Conservation (phyloP, 2,888 invertebrate genomes). For the Rhagophthalmus giganteus region DNA sequence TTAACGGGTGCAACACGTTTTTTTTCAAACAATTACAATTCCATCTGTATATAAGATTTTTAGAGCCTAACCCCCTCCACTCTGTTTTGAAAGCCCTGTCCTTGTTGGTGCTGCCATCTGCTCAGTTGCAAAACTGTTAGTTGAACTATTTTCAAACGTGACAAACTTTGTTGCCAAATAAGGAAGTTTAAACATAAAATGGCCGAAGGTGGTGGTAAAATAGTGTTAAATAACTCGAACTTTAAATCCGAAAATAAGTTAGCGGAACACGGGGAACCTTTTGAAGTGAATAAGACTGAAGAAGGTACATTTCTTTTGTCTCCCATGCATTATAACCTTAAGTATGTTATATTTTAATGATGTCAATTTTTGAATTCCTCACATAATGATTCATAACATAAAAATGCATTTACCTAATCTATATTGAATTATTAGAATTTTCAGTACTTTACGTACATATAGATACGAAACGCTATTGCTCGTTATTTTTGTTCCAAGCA, state of each 20-base stretch:
- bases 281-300: constrained; percentile 45
- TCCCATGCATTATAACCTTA: constrained; percentile 13
- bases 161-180: constrained; percentile 39
- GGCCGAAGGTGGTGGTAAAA: constrained; percentile 54
- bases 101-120: constrained; percentile 1
- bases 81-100: no score
- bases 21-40: no score
- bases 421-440: no score
- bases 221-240: constrained; percentile 51
- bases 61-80: not conserved
- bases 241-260: constrained; percentile 13
- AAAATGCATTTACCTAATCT: no score
- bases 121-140: constrained; percentile 7
- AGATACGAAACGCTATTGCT: no score
- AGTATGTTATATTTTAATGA: no score
- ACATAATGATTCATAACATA: no score
- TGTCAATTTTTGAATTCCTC: no score
- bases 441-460: no score
- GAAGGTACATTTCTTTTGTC: constrained; percentile 20
- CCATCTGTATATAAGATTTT: not conserved
- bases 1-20: no score
- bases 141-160: constrained; percentile 25
- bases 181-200: constrained; percentile 48
- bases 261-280: constrained; percentile 37
- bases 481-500: no score